Conservation (phyloP, 2,113 vertebrate species). For the Chionis minor region DNA sequence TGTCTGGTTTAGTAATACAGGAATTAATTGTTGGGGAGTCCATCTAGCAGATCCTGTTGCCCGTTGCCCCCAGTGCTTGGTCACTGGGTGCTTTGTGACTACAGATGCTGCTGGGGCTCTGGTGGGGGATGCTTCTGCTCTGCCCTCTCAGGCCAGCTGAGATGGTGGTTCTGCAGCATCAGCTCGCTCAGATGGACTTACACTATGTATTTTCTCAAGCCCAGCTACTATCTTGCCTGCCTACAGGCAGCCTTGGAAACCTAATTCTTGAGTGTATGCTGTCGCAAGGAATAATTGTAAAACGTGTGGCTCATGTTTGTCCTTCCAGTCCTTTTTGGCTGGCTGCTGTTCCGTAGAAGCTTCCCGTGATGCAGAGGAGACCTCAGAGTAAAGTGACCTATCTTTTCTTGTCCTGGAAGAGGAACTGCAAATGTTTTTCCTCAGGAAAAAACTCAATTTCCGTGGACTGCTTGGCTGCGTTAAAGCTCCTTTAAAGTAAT, state of each 20-base stretch:
- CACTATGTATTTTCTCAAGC: background rate
- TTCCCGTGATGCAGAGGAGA: background rate
- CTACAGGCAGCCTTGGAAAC: background rate
- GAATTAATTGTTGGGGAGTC: background rate
- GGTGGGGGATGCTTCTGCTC: background rate
- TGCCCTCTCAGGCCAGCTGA: background rate
- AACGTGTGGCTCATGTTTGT: background rate
- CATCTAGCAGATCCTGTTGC: background rate
- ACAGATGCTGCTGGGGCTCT: background rate
- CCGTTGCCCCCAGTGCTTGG: accelerated
- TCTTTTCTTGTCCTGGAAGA: background rate
- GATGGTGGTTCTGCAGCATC: background rate
- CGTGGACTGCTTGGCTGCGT: background rate
- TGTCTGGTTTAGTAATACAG: background rate
- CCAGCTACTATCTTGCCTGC: background rate
- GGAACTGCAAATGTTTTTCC: background rate
- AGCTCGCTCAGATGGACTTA: background rate
- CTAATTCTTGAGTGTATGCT: accelerated
- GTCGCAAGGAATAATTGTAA: background rate
- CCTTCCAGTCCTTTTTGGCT: background rate
- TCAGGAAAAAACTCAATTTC: background rate
- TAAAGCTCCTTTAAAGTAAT: conserved; percentile 47
- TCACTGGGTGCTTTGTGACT: background rate
- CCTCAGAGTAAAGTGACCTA: background rate
- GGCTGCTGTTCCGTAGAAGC: background rate